Conservation (phyloP, 2,113 vertebrate species). For the Strigops habroptila region DNA sequence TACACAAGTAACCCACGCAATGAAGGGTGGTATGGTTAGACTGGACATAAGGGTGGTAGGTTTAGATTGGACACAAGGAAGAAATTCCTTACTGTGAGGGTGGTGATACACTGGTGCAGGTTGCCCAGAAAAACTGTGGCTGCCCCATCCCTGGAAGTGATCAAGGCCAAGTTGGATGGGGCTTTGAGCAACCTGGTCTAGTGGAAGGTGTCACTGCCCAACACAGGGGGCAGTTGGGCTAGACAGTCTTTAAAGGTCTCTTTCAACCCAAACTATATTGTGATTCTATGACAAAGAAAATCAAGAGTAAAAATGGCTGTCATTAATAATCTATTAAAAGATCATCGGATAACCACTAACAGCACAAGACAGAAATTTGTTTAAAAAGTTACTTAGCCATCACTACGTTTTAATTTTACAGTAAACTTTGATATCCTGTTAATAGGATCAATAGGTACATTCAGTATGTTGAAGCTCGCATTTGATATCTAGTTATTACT, state of each 20-base stretch:
- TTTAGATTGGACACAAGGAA: neutral
- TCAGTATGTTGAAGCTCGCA: neutral
- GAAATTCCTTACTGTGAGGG: neutral
- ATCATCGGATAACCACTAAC: neutral
- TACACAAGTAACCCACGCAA: neutral
- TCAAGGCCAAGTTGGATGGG: fast-evolving
- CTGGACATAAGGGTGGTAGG: neutral
- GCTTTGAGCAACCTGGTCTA: neutral
- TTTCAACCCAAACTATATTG: neutral
- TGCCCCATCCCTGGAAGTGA: neutral
- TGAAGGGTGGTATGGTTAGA: neutral
- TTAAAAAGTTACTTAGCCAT: neutral
- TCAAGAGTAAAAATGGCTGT: neutral
- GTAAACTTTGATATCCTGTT: neutral
- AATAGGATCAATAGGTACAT: neutral
- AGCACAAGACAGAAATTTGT: neutral
- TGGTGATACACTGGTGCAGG: neutral
- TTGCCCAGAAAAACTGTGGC: neutral
- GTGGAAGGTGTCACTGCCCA: neutral
- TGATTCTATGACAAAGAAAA: neutral
- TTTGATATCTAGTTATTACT: neutral
- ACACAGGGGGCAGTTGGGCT: too few species aligned
- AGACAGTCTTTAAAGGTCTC: neutral
- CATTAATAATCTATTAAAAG: neutral
- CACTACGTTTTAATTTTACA: neutral